These are phyloP conservation scores for Tetranychus truncatus DNA, from an alignment of 2,888 invertebrate genomes.

Conservation along the genomic window DNA sequence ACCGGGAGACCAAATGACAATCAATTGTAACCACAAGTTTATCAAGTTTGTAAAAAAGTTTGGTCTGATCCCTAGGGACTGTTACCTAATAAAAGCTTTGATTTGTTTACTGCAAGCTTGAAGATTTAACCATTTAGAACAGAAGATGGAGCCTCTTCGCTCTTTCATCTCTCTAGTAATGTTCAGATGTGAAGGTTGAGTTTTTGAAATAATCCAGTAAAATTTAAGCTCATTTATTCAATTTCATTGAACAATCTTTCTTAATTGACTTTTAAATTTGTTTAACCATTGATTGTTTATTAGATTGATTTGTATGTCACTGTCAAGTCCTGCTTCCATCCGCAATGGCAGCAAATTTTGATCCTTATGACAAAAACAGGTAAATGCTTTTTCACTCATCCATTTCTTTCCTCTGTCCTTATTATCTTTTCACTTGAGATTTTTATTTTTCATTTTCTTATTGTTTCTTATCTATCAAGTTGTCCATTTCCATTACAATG, in stretches of 20 bases:
- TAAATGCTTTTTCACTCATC: slow-evolving; percentile 12
- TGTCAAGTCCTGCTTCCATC: neutral
- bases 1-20: neutral
- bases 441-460: neutral
- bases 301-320: neutral
- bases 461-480: neutral
- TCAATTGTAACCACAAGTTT: neutral
- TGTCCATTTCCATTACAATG: slow-evolving; percentile 2
- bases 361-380: slow-evolving; percentile 32
- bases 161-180: too few species aligned
- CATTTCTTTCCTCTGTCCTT: neutral
- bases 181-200: neutral
- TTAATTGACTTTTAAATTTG: neutral
- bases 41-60: neutral
- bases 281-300: neutral
- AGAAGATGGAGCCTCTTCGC: too few species aligned
- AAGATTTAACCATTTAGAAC: too few species aligned
- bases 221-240: neutral
- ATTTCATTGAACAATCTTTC: neutral
- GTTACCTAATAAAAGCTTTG: neutral
- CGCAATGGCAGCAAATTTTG: slow-evolving; percentile 46
- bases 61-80: neutral
- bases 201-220: neutral
- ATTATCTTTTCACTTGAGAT: slow-evolving; percentile 8
- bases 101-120: too few species aligned